Evolutionary conservation across 2,113 vertebrate species (phyloP), one percentile per base, ranked within the genome.

Genomic region (Chaetura pelagica): DNA sequence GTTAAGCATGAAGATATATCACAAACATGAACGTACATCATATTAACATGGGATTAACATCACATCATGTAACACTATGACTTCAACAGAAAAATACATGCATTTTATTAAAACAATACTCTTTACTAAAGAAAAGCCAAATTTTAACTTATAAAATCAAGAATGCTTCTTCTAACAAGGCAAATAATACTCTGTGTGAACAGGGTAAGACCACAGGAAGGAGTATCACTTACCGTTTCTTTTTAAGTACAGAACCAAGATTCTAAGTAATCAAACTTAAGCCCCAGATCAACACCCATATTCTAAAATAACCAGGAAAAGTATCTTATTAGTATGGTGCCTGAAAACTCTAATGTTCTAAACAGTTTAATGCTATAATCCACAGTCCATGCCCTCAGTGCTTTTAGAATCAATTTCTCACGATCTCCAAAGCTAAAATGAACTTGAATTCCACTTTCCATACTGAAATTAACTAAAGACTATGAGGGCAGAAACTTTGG

Each of bases 361-460:
- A 87, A 95, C 77, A 84, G 18, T 76, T 89, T 92, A 96, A 89
- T 87, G 84, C 66, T 82, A 23, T 96, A 96, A 96, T 93, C 95
- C 93, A 84, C 46, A 58, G 87, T 76, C 81, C 74, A 32, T 95
- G 95, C 95, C 93, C 96, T 89, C 74, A 40, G 30, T 81, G 61
- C 83, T 77, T 92, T 80, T 92, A 94, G 83, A 93, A 95, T 7
- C 51, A 85, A 94, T 69, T 97, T 96, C 96, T 97, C 96, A 96
- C 58, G 89, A 93, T 95, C 93, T 91, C 91, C 78, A 87, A 87
- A 81, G 82, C 66, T 62, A 64, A 87, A 94, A 84, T 29, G 89
- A 93, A 93, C 78, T 96, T n/a, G 55, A 93, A 91, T 84, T 95
- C 84, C 46, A 76, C 90, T 74, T 87, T 80, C 87, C 71, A 69